Evolutionary conservation across 92 coral and sea anemone species (phyloP).

Genomic region (Porites lobata): DNA sequence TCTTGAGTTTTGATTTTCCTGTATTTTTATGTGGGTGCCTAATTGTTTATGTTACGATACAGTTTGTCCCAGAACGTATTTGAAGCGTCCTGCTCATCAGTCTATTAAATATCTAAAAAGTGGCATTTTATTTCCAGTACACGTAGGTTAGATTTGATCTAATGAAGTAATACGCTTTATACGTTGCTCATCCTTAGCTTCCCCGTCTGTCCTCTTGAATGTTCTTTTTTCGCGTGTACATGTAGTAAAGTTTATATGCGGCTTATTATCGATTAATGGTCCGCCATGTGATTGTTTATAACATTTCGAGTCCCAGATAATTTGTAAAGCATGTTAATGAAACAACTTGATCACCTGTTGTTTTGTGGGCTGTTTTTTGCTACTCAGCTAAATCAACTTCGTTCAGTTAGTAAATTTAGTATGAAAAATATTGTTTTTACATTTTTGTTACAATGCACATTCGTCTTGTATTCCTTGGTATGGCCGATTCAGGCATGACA

Average conservation of each 20-base stretch:
- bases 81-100: not conserved
- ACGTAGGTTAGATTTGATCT: not conserved
- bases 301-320: not conserved
- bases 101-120: not conserved
- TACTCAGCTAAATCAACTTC: constrained; percentile 3
- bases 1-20: not conserved
- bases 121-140: not conserved
- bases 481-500: too few species aligned
- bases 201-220: not conserved
- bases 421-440: too few species aligned
- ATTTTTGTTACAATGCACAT: too few species aligned
- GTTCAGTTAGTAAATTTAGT: not conserved
- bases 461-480: too few species aligned
- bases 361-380: constrained; percentile 12
- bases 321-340: constrained; percentile 1
- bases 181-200: not conserved
- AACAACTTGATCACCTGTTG: constrained; percentile 6
- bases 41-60: not conserved
- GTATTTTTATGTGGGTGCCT: not conserved
- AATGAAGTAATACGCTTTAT: not conserved
- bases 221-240: too few species aligned
- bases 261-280: not conserved
- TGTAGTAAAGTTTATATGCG: not conserved
- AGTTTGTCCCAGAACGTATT: not conserved
- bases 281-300: constrained; percentile 11